Conservation (phyloP, 2,888 invertebrate genomes). For the Acleris laterana region DNA sequence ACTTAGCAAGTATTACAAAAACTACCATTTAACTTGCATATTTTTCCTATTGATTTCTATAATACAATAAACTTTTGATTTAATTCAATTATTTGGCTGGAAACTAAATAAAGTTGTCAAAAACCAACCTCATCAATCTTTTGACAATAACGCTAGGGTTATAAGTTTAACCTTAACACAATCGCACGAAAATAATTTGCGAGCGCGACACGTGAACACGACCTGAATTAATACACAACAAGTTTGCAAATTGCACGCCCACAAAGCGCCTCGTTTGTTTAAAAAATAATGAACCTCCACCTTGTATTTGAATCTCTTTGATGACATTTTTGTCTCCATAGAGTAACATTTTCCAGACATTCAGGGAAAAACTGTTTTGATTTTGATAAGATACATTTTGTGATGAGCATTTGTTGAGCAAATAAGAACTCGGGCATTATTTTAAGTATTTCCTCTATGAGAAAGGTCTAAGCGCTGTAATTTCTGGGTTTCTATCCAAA, state of each 20-base stretch:
- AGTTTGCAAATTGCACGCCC: slow-evolving; percentile 28
- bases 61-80: too few species aligned
- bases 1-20: too few species aligned
- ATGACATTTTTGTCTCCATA: slow-evolving; percentile 31
- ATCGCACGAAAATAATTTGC: slow-evolving; percentile 17
- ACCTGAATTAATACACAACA: slow-evolving; percentile 27
- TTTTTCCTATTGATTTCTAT: too few species aligned
- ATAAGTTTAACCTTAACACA: slow-evolving; percentile 1
- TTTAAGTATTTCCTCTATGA: too few species aligned
- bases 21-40: too few species aligned
- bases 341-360: slow-evolving; percentile 11
- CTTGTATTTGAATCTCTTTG: slow-evolving; percentile 35
- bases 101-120: neutral
- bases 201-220: slow-evolving; percentile 22
- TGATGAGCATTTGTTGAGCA: neutral
- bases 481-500: too few species aligned
- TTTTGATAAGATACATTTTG: neutral
- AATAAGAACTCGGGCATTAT: neutral
- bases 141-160: neutral
- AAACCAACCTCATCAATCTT: neutral
- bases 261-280: slow-evolving; percentile 34
- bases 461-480: too few species aligned
- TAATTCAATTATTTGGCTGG: too few species aligned
- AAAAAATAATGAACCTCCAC: slow-evolving; percentile 35
- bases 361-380: slow-evolving; percentile 6